Conservation (phyloP, 2,113 vertebrate genomes). For the Crotophaga sulcirostris region DNA sequence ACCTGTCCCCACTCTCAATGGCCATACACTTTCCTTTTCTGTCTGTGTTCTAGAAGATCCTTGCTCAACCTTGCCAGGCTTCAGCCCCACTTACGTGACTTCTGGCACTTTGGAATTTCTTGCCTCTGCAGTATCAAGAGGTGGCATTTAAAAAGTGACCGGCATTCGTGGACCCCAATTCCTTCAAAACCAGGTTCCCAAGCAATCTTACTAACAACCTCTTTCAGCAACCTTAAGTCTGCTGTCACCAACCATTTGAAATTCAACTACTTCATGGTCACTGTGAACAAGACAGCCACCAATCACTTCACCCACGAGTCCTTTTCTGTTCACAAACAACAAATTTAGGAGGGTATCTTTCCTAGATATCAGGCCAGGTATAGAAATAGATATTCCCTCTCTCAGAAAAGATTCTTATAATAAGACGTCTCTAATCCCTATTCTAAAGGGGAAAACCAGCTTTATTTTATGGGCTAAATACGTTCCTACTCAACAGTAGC, state of each 20-base stretch:
- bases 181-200: background rate
- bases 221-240: background rate
- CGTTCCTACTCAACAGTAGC: background rate
- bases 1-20: background rate
- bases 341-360: background rate
- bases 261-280: background rate
- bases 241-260: fast-evolving
- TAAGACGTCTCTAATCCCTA: background rate
- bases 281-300: background rate
- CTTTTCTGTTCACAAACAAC: background rate
- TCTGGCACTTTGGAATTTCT: background rate
- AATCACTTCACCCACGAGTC: fast-evolving
- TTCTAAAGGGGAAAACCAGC: background rate
- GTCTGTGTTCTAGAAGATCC: background rate
- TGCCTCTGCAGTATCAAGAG: background rate
- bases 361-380: background rate
- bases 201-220: background rate
- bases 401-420: background rate
- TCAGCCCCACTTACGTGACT: background rate
- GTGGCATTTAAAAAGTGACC: background rate
- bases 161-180: background rate
- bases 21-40: background rate
- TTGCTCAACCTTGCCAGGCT: background rate
- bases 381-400: background rate
- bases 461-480: background rate